Percentiles rank a stretch among this genome's conserved stretches.
phyloP scores from a whole-genome alignment of 1,140 invertebrate species.

The Tribolium madens region DNA sequence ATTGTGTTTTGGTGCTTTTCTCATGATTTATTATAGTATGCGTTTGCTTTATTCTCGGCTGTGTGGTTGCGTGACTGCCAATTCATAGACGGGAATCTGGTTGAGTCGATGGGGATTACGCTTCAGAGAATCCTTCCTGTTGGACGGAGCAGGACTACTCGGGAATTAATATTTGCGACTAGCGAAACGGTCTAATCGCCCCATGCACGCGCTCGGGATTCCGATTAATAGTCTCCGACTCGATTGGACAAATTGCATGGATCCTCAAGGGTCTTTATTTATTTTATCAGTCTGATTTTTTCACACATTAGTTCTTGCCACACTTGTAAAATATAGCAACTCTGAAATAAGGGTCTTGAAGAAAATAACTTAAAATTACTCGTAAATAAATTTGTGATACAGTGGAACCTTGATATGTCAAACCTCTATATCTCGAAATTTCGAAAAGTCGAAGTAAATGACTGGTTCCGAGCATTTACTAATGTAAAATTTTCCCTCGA shows the following conservation, averaged over 20 bases:
- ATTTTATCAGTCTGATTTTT: no score
- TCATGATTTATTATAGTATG: slow-evolving; percentile 24
- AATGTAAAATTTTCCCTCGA: no score
- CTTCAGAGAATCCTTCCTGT: slow-evolving; percentile 19
- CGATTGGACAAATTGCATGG: neutral
- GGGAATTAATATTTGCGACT: slow-evolving; percentile 45
- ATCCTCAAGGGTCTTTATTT: no score
- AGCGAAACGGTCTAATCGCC: slow-evolving; percentile 10
- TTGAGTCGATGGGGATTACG: slow-evolving; percentile 41
- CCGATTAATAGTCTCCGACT: neutral
- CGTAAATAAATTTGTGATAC: no score
- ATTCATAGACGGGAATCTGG: slow-evolving; percentile 41
- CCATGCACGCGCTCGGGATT: neutral
- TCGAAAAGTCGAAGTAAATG: no score
- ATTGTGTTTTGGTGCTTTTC: slow-evolving; percentile 17
- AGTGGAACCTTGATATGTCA: no score
- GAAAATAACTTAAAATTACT: no score
- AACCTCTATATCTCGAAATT: no score
- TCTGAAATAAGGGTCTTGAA: no score
- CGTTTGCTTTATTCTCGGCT: slow-evolving; percentile 30
- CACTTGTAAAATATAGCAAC: no score
- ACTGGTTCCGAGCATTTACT: no score
- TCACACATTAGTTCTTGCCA: no score
- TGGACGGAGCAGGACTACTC: neutral
- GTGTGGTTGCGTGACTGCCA: slow-evolving; percentile 44